Evolutionary conservation across 2,888 invertebrate species (phyloP).

Genomic region (Kuschelorhynchus macadamiae): DNA sequence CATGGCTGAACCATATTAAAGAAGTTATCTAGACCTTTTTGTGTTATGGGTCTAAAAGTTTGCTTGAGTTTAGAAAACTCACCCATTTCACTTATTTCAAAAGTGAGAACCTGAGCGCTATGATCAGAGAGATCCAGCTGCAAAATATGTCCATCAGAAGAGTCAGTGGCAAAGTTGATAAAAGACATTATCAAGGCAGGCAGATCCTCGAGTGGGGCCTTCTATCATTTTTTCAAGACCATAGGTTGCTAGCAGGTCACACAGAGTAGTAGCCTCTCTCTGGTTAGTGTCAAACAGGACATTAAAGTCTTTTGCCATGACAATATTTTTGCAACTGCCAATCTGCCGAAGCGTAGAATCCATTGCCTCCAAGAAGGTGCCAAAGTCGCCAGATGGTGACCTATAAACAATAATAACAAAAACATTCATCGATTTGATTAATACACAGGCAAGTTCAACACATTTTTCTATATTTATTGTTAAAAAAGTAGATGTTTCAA

Average conservation of each 20-base stretch:
- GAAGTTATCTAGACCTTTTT: too few species aligned
- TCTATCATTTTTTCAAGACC: neutral
- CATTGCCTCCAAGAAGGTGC: neutral
- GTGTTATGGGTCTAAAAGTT: too few species aligned
- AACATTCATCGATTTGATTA: neutral
- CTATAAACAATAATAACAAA: constrained; percentile 2
- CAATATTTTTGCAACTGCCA: neutral
- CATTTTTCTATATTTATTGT: constrained; percentile 7
- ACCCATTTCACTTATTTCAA: too few species aligned
- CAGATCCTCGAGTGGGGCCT: neutral
- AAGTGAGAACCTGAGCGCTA: too few species aligned
- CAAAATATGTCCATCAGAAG: too few species aligned
- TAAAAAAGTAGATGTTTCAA: neutral
- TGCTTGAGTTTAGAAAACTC: too few species aligned
- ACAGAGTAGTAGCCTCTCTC: neutral
- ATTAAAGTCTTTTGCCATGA: neutral
- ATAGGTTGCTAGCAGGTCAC: neutral
- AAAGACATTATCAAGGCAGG: neutral
- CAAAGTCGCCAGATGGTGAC: neutral
- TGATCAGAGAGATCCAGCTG: too few species aligned
- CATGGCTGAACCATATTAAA: too few species aligned
- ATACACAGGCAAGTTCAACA: neutral
- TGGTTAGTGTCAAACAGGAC: neutral
- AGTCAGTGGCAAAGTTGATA: neutral
- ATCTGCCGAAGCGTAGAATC: neutral